Evolutionary conservation across 2,888 invertebrate genomes (phyloP), one percentile per base, ranked within the genome.

Genomic region (Meta bourneti): DNA sequence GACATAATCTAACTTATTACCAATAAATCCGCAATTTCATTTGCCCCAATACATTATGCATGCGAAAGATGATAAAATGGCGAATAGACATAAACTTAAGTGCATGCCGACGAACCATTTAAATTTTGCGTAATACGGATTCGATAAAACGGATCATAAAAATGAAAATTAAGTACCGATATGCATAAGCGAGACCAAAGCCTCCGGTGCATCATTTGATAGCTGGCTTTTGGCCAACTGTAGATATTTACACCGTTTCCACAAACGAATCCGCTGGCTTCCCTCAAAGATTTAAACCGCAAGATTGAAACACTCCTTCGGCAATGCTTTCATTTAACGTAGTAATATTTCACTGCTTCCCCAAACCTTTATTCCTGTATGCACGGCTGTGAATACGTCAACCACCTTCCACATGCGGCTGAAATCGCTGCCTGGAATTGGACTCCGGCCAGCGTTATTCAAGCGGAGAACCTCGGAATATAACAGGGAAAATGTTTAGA

Each of bases 311-410:
- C 34, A 20, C 85, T 49, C 69, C 77, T 69, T 77, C 77, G 61
- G 54, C 69, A 69, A 19, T 85, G 75, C 77, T 70, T 85, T 85
- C 85, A 77, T 77, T 77, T 85, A n/a, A 85, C 20, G n/a, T 61
- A 61, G 69, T 70, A 77, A 77, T 85, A 85, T 77, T 77, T 85
- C 85, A 85, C 61, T 77, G 77, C 75, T 69, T 69, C 49, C 54
- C 75, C 20, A 48, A 78, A 85, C 77, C 77, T 70, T 77, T 69
- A 77, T 69, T 61, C 77, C 20, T 34, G n/a, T 49, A 70, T 69
- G 49, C 34, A 34, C 34, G 34, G 34, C 34, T 81, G 81, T 81
- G 81, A 69, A 69, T 70, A n/a, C 69, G 81, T 81, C 81, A 71
- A 49, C 16, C 70, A n/a, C 49, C 81, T 69, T 49, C 20, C 69